These are phyloP conservation scores for Pipa parva DNA, from an alignment of 2,113 vertebrate species.

Conservation along the genomic window DNA sequence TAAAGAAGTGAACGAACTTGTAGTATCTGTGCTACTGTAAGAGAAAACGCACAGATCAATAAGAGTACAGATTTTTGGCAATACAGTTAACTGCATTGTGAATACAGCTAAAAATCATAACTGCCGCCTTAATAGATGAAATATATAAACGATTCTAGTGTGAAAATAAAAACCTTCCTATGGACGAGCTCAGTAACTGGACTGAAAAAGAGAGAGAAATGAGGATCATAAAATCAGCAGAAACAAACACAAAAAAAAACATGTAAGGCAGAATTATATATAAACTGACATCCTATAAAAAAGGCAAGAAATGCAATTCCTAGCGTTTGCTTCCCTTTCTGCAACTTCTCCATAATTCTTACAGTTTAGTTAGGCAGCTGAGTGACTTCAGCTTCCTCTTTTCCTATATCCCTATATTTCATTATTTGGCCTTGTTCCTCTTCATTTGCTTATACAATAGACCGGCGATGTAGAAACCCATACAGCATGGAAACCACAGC, in stretches of 20 bases:
- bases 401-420: constrained; percentile 92
- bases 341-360: constrained; percentile 95
- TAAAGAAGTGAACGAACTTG: no score
- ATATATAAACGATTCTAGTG: no score
- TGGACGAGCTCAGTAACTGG: no score
- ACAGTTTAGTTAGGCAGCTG: constrained; percentile 80
- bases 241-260: neutral
- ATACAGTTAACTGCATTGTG: no score
- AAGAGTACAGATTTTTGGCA: no score
- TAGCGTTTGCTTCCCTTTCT: constrained; percentile 87
- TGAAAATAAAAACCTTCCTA: no score
- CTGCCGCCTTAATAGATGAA: no score
- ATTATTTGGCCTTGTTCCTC: constrained; percentile 88
- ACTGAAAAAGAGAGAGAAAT: no score
- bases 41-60: no score
- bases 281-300: constrained; percentile 15
- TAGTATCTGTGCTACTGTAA: no score
- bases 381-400: constrained; percentile 83
- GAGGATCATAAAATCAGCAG: no score
- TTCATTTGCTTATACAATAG: constrained; percentile 66
- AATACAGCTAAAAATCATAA: no score
- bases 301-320: constrained; percentile 67
- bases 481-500: constrained; percentile 69
- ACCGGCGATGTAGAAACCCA: constrained; percentile 81
- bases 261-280: neutral